Evolutionary conservation across 2,113 vertebrate genomes (phyloP).

Genomic region (Muntiacus reevesi): DNA sequence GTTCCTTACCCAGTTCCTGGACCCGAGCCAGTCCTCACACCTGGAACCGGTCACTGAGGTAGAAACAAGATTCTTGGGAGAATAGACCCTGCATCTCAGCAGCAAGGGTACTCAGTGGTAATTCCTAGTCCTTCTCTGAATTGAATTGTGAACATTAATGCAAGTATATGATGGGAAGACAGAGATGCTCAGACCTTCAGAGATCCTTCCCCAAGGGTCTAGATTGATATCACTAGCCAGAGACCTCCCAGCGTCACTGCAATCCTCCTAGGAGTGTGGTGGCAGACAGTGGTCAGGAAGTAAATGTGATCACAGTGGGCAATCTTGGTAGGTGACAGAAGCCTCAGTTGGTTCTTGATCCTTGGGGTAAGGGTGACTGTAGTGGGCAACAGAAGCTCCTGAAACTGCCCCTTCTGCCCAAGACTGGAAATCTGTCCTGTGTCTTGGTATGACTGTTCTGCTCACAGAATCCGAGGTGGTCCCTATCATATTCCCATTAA

Average conservation of each 20-base stretch:
- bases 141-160: neutral
- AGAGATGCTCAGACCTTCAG: neutral
- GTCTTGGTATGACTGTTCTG: neutral
- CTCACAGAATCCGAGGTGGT: neutral
- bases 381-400: neutral
- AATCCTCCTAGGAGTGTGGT: neutral
- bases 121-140: neutral
- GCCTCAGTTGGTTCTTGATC: neutral
- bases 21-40: neutral
- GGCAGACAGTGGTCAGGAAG: neutral
- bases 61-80: neutral
- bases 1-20: neutral
- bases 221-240: neutral
- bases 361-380: neutral
- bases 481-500: neutral
- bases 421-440: neutral
- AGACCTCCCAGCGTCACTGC: neutral
- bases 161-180: neutral
- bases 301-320: neutral
- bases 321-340: neutral
- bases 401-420: neutral
- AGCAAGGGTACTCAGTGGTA: neutral
- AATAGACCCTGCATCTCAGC: neutral
- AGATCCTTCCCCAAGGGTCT: neutral
- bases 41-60: neutral